These are phyloP conservation scores for Trididemnum nubilum DNA, from an alignment of 23 tunicate species.

Conservation along the genomic window DNA sequence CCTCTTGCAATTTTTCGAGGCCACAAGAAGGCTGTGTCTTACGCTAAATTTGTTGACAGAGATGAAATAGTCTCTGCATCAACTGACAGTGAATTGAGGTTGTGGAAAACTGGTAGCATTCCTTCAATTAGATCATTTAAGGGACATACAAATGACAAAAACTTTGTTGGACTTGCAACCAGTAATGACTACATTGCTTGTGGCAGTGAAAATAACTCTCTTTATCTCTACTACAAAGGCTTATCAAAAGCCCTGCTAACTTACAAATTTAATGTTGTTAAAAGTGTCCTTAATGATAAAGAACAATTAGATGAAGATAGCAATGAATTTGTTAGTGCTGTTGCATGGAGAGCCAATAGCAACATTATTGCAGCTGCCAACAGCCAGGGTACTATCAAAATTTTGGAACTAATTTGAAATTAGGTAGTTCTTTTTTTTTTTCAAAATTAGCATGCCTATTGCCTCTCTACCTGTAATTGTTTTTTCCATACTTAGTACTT, in stretches of 20 bases:
- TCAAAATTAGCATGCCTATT: too few species aligned
- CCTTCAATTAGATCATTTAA: conserved; percentile 65
- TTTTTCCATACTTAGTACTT: too few species aligned
- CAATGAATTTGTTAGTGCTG: conserved; percentile 95
- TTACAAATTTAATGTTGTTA: conserved; percentile 86
- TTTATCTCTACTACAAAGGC: conserved; percentile 94
- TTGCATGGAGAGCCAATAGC: conserved; percentile 86
- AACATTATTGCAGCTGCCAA: conserved; percentile 92
- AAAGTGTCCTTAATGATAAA: conserved; percentile 81
- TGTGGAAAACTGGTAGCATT: conserved; percentile 70
- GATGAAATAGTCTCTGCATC: conserved; percentile 96
- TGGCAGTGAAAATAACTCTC: conserved; percentile 93
- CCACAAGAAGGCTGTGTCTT: conserved; percentile 99
- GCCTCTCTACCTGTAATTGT: not conserved
- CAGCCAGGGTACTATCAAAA: conserved; percentile 97
- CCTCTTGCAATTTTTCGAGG: conserved; percentile 86
- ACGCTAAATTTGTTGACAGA: conserved; percentile 83
- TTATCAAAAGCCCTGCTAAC: conserved; percentile 74
- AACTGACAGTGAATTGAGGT: conserved; percentile 85
- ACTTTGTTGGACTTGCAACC: conserved; percentile 98
- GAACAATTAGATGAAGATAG: conserved; percentile 73
- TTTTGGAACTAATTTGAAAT: conserved; percentile 71
- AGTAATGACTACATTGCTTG: conserved; percentile 94
- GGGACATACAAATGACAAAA: conserved; percentile 95
- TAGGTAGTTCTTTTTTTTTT: not conserved